phyloP scores from a whole-genome alignment of 1,140 invertebrate genomes.

The Lordiphosa clarofinis region DNA sequence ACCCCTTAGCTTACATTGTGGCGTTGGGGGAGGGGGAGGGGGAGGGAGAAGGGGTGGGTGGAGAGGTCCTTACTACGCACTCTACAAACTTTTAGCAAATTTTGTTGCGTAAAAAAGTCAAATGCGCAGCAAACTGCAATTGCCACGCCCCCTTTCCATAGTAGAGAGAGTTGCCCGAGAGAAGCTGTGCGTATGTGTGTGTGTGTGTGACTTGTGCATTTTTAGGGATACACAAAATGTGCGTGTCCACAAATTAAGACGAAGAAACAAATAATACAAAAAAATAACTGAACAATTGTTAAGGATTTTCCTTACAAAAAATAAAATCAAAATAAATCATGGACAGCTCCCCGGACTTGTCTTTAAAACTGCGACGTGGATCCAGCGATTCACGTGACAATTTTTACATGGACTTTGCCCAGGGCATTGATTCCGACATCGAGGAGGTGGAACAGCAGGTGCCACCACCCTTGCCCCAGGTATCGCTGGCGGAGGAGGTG shows the following conservation, averaged over 20 bases:
- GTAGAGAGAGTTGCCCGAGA: constrained; percentile 7
- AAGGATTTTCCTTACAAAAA: constrained; percentile 8
- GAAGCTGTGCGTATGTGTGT: constrained; percentile 19
- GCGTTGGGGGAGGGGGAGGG: not conserved
- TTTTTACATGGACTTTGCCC: constrained; percentile 93
- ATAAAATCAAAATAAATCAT: constrained; percentile 25
- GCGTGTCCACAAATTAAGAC: constrained; percentile 31
- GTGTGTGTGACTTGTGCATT: constrained; percentile 35
- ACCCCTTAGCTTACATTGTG: constrained; percentile 1
- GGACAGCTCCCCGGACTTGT: constrained; percentile 90
- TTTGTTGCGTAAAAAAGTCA: constrained; percentile 62
- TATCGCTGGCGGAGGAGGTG: constrained; percentile 51
- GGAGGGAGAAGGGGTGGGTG: not conserved
- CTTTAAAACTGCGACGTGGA: constrained; percentile 88
- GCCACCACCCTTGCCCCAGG: constrained; percentile 44
- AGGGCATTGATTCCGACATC: constrained; percentile 92
- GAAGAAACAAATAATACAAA: constrained; percentile 2
- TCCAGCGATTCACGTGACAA: constrained; percentile 92
- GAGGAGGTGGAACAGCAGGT: constrained; percentile 85
- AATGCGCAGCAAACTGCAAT: constrained; percentile 71
- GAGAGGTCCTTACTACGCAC: constrained; percentile 10
- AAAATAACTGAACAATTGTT: constrained; percentile 2
- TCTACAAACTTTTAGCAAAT: constrained; percentile 6
- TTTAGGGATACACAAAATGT: constrained; percentile 53
- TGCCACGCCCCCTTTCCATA: constrained; percentile 58